These are phyloP conservation scores for Bombus terrestris DNA, from an alignment of 1,140 invertebrate genomes.

Conservation along the genomic window DNA sequence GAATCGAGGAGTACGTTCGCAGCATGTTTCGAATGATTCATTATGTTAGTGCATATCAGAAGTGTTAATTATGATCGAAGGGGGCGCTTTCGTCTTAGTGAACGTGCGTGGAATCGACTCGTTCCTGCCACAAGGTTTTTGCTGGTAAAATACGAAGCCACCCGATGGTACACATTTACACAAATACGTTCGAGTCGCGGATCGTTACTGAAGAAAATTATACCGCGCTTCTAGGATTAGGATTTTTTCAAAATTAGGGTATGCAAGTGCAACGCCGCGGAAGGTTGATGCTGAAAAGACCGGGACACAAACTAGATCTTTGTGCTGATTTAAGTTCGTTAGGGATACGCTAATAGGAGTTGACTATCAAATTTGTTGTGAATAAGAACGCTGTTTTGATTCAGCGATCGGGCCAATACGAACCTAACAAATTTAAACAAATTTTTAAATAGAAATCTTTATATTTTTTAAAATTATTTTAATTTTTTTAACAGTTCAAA, in stretches of 20 bases:
- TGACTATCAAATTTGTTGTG: not conserved
- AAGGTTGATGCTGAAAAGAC: constrained; percentile 40
- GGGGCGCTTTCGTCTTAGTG: constrained; percentile 22
- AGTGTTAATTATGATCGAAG: constrained; percentile 44
- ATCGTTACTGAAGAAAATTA: constrained; percentile 16
- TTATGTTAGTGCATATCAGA: constrained; percentile 4
- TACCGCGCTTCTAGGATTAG: not conserved
- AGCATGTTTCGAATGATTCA: constrained; percentile 18
- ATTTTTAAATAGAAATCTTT: not conserved
- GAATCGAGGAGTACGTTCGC: not conserved
- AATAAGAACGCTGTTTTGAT: not conserved
- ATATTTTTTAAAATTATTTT: not conserved
- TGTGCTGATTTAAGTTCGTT: constrained; percentile 20
- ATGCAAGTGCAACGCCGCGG: constrained; percentile 20
- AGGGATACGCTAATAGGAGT: not conserved
- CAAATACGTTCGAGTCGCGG: not conserved
- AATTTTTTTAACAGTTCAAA: not conserved
- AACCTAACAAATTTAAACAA: not conserved
- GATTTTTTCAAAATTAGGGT: constrained; percentile 29
- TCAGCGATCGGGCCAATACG: not conserved
- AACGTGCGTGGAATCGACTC: constrained; percentile 18
- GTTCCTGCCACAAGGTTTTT: constrained; percentile 13
- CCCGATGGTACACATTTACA: constrained; percentile 10
- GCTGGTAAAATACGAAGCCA: not conserved
- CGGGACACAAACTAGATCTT: constrained; percentile 11